phyloP scores from a whole-genome alignment of 2,797 vertebrate genomes.

The Manis crassicaudata region DNA sequence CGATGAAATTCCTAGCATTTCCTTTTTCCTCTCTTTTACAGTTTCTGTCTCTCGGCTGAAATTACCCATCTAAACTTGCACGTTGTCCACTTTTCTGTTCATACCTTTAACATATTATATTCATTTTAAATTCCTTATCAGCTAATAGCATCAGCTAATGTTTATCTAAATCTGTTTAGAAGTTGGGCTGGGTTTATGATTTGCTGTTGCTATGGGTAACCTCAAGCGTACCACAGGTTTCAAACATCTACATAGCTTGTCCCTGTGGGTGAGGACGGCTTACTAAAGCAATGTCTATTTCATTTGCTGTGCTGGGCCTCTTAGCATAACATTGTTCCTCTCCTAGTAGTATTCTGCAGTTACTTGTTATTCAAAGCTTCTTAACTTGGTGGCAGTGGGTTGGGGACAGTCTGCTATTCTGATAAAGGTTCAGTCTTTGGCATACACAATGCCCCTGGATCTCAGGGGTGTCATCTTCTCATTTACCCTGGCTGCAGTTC shows the following conservation, averaged over 20 bases:
- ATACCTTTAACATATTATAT: neutral
- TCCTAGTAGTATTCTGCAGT: neutral
- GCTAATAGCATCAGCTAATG: neutral
- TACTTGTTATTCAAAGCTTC: neutral
- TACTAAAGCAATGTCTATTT: neutral
- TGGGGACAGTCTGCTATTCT: neutral
- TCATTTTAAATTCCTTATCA: conserved; percentile 21
- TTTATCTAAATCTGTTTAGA: conserved; percentile 4
- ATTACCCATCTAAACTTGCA: neutral
- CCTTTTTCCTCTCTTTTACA: neutral
- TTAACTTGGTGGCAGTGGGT: neutral
- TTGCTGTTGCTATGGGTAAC: neutral
- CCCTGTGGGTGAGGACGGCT: neutral
- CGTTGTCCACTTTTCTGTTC: neutral
- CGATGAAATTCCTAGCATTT: conserved; percentile 21
- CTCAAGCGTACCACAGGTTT: neutral
- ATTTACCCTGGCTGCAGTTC: neutral
- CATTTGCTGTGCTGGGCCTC: neutral
- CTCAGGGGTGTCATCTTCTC: neutral
- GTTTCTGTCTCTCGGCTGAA: neutral
- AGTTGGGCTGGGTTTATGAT: conserved; percentile 2
- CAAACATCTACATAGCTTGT: neutral
- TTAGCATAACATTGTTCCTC: neutral
- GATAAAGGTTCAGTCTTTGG: neutral
- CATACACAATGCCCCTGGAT: neutral